Conservation (phyloP, 2,113 vertebrate species). For the Casuarius casuarius region DNA sequence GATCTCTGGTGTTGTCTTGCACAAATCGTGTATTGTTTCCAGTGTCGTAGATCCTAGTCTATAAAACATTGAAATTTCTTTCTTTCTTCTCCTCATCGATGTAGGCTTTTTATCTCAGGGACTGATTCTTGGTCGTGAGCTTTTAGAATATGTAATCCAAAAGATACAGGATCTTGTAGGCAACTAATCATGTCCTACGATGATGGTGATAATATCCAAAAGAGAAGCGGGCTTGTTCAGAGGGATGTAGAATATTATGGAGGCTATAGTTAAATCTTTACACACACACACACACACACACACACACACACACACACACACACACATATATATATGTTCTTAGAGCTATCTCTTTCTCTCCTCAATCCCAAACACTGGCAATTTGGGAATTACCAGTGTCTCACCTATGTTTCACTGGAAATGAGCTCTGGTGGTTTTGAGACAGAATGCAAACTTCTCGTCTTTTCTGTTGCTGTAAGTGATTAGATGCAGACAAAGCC, state of each 20-base stretch:
- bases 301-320: too few relatives aligned
- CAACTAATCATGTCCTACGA: not conserved
- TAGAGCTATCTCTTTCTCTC: not conserved
- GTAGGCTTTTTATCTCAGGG: not conserved
- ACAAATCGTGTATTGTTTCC: fast-evolving
- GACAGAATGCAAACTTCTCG: not conserved
- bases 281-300: too few relatives aligned
- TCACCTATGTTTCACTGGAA: not conserved
- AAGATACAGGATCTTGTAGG: not conserved
- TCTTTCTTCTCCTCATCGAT: not conserved
- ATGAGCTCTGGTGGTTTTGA: not conserved
- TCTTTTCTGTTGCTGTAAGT: not conserved
- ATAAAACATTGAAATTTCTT: not conserved
- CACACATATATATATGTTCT: not conserved
- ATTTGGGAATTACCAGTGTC: not conserved
- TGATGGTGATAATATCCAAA: not conserved
- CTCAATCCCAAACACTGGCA: not conserved
- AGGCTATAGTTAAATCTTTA: not conserved
- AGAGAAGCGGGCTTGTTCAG: not conserved
- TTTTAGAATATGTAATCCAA: not conserved
- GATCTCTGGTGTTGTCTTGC: not conserved
- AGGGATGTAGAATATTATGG: not conserved
- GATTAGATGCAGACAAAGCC: not conserved
- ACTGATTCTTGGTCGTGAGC: not conserved
- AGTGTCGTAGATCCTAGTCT: not conserved